phyloP scores from a whole-genome alignment of 1,140 invertebrate species.

The Drosophila bocki region DNA sequence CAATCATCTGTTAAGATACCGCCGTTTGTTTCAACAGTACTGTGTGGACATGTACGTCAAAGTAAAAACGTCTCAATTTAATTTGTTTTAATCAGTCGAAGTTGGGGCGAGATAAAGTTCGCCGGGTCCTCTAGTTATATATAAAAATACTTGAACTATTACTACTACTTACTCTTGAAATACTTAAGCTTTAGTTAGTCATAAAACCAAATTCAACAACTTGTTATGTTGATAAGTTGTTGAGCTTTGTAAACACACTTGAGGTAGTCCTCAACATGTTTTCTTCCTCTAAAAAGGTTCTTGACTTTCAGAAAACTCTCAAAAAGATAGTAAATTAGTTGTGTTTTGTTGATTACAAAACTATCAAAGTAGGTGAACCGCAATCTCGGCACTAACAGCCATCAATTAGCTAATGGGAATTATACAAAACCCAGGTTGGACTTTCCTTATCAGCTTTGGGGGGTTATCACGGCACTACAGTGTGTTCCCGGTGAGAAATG shows the following conservation, averaged over 20 bases:
- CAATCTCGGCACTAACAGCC: conserved; percentile 22
- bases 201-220: not conserved
- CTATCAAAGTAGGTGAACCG: conserved; percentile 23
- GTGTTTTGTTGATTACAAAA: conserved; percentile 2
- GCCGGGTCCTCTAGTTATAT: no score
- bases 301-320: conserved; percentile 14
- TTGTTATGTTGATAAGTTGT: not conserved
- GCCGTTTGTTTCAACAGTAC: no score
- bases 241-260: conserved; percentile 7
- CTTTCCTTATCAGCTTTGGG: conserved; percentile 31
- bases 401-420: conserved; percentile 41
- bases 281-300: not conserved
- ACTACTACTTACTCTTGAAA: not conserved
- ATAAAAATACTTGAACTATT: not conserved
- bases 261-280: conserved; percentile 9
- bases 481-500: conserved; percentile 27
- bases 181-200: no score
- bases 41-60: no score
- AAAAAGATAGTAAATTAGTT: not conserved
- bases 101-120: no score
- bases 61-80: no score
- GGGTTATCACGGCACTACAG: conserved; percentile 17
- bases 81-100: no score
- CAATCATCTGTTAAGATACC: no score
- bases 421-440: conserved; percentile 12